Base-by-base conservation (phyloP, 2,888 invertebrate genomes). In the Acleris sparsana region DNA sequence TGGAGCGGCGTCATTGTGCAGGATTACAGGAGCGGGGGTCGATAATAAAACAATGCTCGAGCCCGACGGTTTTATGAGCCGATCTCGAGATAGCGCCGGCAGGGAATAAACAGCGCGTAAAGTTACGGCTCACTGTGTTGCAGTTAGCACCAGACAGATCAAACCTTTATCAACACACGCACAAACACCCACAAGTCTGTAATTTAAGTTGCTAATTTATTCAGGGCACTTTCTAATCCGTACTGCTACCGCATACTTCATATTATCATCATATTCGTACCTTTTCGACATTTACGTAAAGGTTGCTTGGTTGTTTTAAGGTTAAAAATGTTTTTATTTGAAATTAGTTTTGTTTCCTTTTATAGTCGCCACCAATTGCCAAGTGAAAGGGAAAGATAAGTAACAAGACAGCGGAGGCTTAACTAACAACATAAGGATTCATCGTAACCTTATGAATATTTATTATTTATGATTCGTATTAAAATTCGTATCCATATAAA, bases 81-180 rank as follows among this genome's bases (percentile, higher is more conserved):
- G 86, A 85, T 87, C 80, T 79, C 78, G 74, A 80, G 83, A 87
- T 86, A 83, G 75, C 78, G 76, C 76, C 75, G 72, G 74, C 76
- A 79, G 77, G 75, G 79, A 84, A 85, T 87, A 86, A 87, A 87
- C 83, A 86, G 80, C 77, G 80, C 79, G 78, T 85, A 80, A 85
- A 86, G 73, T 80, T 77, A 79, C 81, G 61, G 69, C 62, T 62
- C 69, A 66, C 65, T 69, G 66, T 69, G 61, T 62, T 53, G 66
- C 62, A 66, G 66, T 66, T 66, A 66, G 58, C 69, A 60, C 66
- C 66, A 59, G 63, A 66, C 66, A 66, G 55, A 65, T 61, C 64
- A 57, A 62, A 65, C 65, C 65, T 58, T 68, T 65, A 62, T 68
- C 63, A 59, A 63, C 13, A 63, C 58, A 48, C 48, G 39, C 58